Evolutionary conservation across 2,797 vertebrate genomes (phyloP).

Genomic region (Xenentodon cancila): DNA sequence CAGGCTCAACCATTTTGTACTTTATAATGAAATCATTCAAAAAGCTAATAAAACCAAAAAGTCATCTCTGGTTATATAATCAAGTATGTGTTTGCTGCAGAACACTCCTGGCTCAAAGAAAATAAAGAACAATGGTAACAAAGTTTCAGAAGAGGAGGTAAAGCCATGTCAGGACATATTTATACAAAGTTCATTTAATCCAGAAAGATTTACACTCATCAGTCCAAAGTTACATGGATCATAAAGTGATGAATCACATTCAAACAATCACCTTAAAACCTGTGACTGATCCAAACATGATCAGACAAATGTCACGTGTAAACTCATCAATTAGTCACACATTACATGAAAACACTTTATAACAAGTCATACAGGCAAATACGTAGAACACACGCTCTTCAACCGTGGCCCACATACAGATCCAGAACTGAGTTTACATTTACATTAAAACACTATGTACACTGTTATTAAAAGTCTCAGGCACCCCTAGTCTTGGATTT

Average conservation of each 20-base stretch:
- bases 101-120: no score
- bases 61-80: no score
- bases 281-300: not conserved
- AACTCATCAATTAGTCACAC: conserved; percentile 15
- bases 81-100: no score
- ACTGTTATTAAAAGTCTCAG: no score
- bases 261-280: conserved; percentile 27
- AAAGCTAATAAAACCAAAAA: no score
- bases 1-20: no score
- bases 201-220: conserved; percentile 43
- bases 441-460: conserved; percentile 10
- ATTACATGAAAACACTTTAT: conserved; percentile 50
- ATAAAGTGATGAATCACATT: conserved; percentile 30
- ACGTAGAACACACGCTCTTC: conserved; percentile 10
- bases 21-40: no score
- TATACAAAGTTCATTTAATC: conserved; percentile 21
- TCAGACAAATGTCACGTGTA: conserved; percentile 14
- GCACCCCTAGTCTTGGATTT: no score
- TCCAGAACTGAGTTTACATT: not conserved
- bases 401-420: not conserved
- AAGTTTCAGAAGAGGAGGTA: no score
- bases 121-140: no score
- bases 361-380: conserved; percentile 53
- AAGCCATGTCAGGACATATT: no score
- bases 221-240: conserved; percentile 18